A percentile compares a stretch with the other conserved stretches of the same genome.
Conservation (phyloP, 64 coral and sea anemone species). For the Dendrophyllia cribrosa region DNA sequence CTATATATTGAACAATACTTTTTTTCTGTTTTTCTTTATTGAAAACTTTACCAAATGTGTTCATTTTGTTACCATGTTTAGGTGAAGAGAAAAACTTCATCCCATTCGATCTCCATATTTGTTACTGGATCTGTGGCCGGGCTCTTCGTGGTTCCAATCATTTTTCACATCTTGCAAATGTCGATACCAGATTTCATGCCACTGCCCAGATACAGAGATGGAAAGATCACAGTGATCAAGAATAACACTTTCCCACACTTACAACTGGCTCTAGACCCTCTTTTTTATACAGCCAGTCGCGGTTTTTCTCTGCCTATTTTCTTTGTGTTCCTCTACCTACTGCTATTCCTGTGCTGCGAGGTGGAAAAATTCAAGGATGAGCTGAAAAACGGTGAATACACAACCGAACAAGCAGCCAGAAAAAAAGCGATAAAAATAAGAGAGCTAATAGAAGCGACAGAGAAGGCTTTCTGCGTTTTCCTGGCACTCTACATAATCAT, state of each 20-base stretch:
- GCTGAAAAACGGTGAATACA: neutral
- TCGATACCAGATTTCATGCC: conserved; percentile 1
- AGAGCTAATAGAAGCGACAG: conserved; percentile 1
- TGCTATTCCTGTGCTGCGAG: conserved; percentile 31
- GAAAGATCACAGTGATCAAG: neutral
- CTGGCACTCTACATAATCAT: conserved; percentile 16
- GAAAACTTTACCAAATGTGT: no score
- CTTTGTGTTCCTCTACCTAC: conserved; percentile 24
- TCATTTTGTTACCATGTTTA: neutral
- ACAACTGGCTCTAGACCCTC: neutral
- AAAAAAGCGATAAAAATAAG: conserved; percentile 3
- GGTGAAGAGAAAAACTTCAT: neutral
- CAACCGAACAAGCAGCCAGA: neutral
- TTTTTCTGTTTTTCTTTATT: no score
- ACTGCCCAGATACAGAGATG: neutral
- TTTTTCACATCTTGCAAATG: conserved; percentile 34
- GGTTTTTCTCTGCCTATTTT: conserved; percentile 34
- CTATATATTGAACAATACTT: no score
- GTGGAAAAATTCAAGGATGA: conserved; percentile 12
- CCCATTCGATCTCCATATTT: neutral
- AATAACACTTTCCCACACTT: neutral
- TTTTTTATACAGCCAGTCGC: neutral
- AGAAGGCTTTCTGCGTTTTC: conserved; percentile 46
- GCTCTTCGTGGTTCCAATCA: conserved; percentile 4
- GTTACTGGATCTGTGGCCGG: neutral